phyloP scores from a whole-genome alignment of 2,888 invertebrate species.

The Agrenia bidenticulata region DNA sequence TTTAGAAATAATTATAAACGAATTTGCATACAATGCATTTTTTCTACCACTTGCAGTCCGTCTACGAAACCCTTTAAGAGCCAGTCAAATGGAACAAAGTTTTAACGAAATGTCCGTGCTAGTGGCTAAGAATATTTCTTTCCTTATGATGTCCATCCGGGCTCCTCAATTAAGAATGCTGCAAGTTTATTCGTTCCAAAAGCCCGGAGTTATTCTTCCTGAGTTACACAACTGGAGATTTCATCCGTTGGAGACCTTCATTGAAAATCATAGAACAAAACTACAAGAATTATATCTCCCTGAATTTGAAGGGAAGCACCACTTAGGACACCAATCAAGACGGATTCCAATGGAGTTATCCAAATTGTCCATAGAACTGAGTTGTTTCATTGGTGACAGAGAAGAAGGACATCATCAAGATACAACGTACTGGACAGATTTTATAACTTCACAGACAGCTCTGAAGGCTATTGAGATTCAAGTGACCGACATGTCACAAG shows the following conservation, averaged over 20 bases:
- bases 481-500: constrained; percentile 18
- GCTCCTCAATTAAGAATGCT: not conserved
- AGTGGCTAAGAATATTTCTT: constrained; percentile 25
- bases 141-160: constrained; percentile 20
- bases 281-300: constrained; percentile 32
- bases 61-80: constrained; percentile 23
- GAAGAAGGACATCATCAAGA: constrained; percentile 24
- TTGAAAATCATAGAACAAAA: constrained; percentile 21
- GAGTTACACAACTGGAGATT: constrained; percentile 30
- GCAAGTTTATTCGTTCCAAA: constrained; percentile 30
- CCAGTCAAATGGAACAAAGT: constrained; percentile 17
- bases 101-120: constrained; percentile 18
- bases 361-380: constrained; percentile 18
- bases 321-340: not conserved
- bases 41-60: constrained; percentile 24
- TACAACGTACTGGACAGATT: constrained; percentile 20
- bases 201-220: constrained; percentile 25
- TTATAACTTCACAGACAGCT: constrained; percentile 22
- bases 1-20: constrained; percentile 26
- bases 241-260: constrained; percentile 30
- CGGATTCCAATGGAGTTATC: constrained; percentile 17
- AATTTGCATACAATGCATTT: constrained; percentile 27
- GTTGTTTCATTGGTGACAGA: constrained; percentile 26
- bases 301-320: constrained; percentile 34
- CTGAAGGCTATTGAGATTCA: constrained; percentile 16